phyloP scores from a whole-genome alignment of 1,140 invertebrate genomes.

The Ctenoplectra terminalis region DNA sequence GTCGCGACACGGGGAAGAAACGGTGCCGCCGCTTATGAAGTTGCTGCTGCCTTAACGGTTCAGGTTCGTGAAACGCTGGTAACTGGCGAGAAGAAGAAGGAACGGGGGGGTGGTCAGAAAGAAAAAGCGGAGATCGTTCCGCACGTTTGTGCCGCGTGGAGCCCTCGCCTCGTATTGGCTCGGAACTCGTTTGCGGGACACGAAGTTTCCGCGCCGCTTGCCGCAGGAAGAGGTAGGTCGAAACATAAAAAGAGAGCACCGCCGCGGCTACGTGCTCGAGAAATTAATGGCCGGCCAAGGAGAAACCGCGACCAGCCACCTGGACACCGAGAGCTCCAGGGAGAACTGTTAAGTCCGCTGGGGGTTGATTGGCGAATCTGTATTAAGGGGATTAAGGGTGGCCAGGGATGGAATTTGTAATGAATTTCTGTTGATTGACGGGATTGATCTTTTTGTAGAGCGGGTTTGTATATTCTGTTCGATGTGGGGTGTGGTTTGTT shows the following conservation, averaged over 20 bases:
- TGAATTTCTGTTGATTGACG: background rate
- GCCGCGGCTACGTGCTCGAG: conserved; percentile 22
- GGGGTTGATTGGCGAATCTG: conserved; percentile 4
- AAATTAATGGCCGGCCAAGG: conserved; percentile 39
- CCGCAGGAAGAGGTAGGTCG: conserved; percentile 22
- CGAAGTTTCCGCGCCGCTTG: conserved; percentile 44
- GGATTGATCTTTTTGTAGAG: no score
- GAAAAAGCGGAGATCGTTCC: conserved; percentile 33
- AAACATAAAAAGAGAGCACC: conserved; percentile 32
- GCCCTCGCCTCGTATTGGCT: conserved; percentile 33
- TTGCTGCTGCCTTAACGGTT: background rate
- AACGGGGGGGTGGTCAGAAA: background rate
- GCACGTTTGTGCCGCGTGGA: conserved; percentile 30
- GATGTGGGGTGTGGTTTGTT: no score
- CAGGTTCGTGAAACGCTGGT: background rate
- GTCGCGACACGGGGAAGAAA: background rate
- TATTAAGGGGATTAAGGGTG: conserved; percentile 10
- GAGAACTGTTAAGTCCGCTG: background rate
- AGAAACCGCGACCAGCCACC: background rate
- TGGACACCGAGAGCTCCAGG: background rate
- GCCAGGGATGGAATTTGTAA: background rate
- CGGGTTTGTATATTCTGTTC: no score
- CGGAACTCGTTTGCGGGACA: conserved; percentile 52
- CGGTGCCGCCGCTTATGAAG: conserved; percentile 40
- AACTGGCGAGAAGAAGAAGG: background rate